Evolutionary conservation across 2,113 vertebrate genomes (phyloP).

Genomic region (Sorex araneus): DNA sequence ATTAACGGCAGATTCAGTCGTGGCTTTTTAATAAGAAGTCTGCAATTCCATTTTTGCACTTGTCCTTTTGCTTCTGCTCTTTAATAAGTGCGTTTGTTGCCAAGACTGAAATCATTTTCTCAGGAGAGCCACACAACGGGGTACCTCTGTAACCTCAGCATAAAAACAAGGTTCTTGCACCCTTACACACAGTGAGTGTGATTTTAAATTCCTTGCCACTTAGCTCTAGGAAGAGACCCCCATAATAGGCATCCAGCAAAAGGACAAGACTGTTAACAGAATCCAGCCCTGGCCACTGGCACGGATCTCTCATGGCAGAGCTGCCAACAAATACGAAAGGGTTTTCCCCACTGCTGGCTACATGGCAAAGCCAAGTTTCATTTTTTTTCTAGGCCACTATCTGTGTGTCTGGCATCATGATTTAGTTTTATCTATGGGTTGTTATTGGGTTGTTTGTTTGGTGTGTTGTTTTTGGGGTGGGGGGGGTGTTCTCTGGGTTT

Average conservation of each 20-base stretch:
- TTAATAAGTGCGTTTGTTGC: conserved; percentile 51
- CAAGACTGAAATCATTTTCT: conserved; percentile 79
- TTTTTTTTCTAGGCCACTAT: no score
- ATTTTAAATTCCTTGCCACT: conserved; percentile 26
- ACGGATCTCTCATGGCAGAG: background rate
- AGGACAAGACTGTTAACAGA: background rate
- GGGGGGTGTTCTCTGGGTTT: no score
- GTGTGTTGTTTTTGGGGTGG: no score
- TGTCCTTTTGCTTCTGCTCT: conserved; percentile 88
- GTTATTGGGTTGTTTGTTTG: no score
- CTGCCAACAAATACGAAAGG: background rate
- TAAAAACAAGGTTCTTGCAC: conserved; percentile 40
- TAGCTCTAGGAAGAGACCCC: conserved; percentile 9
- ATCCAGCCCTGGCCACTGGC: background rate
- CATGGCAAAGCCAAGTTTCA: background rate
- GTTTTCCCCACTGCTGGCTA: background rate
- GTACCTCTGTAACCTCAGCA: conserved; percentile 51
- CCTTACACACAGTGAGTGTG: background rate
- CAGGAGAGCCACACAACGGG: conserved; percentile 71
- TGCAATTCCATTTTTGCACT: conserved; percentile 92
- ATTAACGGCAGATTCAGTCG: conserved; percentile 91
- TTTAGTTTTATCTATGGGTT: background rate
- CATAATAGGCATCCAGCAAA: background rate
- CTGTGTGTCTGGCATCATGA: background rate
- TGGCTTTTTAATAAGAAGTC: conserved; percentile 90